phyloP scores from a whole-genome alignment of 2,888 invertebrate species.

The Philopedon plagiatum region DNA sequence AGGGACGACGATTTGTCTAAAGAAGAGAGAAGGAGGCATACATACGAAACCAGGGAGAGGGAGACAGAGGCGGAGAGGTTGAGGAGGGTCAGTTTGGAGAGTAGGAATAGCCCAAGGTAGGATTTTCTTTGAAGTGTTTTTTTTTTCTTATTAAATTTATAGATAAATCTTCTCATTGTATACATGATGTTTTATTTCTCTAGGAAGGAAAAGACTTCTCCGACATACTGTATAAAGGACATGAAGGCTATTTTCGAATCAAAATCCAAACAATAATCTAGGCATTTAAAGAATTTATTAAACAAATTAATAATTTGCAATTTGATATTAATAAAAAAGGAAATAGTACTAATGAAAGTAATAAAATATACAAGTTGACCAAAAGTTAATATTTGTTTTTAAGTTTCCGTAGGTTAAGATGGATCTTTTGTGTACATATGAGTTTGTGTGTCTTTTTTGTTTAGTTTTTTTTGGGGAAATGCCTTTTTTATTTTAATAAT shows the following conservation, averaged over 20 bases:
- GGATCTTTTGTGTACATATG: constrained; percentile 28
- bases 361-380: constrained; percentile 35
- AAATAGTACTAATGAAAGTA: constrained; percentile 19
- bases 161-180: neutral
- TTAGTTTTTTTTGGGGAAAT: constrained; percentile 11
- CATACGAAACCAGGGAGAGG: constrained; percentile 62
- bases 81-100: constrained; percentile 65
- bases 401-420: constrained; percentile 16
- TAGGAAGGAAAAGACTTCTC: constrained; percentile 80
- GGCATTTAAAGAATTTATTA: constrained; percentile 16
- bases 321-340: constrained; percentile 25
- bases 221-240: constrained; percentile 81
- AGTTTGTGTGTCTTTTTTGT: constrained; percentile 34
- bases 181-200: constrained; percentile 47
- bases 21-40: constrained; percentile 62
- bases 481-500: neutral
- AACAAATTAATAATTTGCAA: constrained; percentile 27
- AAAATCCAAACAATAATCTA: constrained; percentile 71
- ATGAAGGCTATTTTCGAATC: constrained; percentile 88
- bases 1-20: constrained; percentile 55
- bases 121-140: constrained; percentile 42
- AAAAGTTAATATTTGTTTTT: constrained; percentile 39
- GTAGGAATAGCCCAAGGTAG: constrained; percentile 64
- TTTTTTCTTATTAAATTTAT: constrained; percentile 12
- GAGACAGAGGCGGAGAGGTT: constrained; percentile 62